These are phyloP conservation scores for Psittacara wagleri DNA, from an alignment of 2,113 vertebrate species.

Conservation along the genomic window DNA sequence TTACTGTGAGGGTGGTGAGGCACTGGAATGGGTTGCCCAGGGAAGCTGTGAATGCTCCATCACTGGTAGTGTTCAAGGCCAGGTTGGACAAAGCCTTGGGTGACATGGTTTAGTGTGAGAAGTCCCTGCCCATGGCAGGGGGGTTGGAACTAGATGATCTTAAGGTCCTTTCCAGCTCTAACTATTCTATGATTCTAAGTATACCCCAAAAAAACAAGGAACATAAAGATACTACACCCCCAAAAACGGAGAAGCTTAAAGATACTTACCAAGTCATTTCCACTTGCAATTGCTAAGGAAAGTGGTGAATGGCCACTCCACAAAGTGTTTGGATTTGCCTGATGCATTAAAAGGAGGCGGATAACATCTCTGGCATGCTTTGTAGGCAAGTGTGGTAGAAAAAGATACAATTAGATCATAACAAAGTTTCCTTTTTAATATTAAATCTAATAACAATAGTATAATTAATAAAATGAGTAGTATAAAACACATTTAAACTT, in stretches of 20 bases:
- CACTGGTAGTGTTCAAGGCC: no score
- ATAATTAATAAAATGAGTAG: not conserved
- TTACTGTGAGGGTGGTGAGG: no score
- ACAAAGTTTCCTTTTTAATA: not conserved
- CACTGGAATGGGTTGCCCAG: no score
- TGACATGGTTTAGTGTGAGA: no score
- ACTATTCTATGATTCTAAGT: no score
- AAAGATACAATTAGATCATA: not conserved
- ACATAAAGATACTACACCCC: no score
- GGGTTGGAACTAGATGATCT: no score
- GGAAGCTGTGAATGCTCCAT: no score
- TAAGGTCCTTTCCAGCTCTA: no score
- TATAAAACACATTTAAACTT: not conserved
- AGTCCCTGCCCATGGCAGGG: no score
- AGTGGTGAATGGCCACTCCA: conserved; percentile 90
- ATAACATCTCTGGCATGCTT: conserved; percentile 80
- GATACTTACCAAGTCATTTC: conserved; percentile 81
- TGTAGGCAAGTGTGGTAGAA: not conserved
- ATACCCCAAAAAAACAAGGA: not conserved
- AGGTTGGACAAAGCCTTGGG: no score
- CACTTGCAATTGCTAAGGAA: conserved; percentile 84
- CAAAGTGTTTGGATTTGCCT: conserved; percentile 76
- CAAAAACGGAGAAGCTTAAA: not conserved
- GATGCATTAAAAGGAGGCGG: conserved; percentile 77
- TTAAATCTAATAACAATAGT: not conserved